Evolutionary conservation across 2,888 invertebrate species (phyloP).

Genomic region (Celastrina argiolus): DNA sequence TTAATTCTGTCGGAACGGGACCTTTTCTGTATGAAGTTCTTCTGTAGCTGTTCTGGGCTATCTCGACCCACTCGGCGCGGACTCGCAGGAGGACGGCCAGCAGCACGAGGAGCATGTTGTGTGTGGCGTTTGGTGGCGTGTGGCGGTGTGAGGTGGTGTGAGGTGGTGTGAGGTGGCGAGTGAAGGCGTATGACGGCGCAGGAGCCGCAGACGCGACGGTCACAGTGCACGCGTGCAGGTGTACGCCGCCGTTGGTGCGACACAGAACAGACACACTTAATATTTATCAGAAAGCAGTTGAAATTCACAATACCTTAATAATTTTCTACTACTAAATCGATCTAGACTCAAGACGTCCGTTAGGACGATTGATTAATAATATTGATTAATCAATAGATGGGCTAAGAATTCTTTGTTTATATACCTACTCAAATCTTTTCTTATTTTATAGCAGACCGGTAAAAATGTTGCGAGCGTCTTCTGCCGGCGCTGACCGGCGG

Average conservation of each 20-base stretch:
- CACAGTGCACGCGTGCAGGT: not conserved
- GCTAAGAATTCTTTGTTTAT: too few species aligned
- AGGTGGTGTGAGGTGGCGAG: conserved; percentile 13
- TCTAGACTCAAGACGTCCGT: too few species aligned
- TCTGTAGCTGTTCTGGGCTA: conserved; percentile 58
- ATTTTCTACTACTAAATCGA: too few species aligned
- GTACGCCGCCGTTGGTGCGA: not conserved
- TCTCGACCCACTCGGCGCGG: conserved; percentile 63
- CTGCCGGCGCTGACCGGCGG: not conserved
- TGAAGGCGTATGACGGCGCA: not conserved
- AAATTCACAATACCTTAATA: too few species aligned
- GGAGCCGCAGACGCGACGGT: too few species aligned
- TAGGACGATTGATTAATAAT: too few species aligned
- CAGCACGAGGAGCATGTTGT: conserved; percentile 39
- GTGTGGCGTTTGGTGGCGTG: conserved; percentile 24
- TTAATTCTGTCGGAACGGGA: not conserved
- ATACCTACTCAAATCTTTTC: too few species aligned
- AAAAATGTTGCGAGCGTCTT: not conserved
- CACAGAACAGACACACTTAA: too few species aligned
- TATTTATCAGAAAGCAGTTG: too few species aligned
- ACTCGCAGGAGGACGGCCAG: conserved; percentile 41
- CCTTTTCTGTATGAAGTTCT: conserved; percentile 40
- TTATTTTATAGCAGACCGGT: too few species aligned
- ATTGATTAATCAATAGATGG: too few species aligned
- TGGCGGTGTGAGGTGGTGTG: not conserved